These are phyloP conservation scores for Tipula vernalis DNA, from an alignment of 2,888 invertebrate species.

Conservation along the genomic window DNA sequence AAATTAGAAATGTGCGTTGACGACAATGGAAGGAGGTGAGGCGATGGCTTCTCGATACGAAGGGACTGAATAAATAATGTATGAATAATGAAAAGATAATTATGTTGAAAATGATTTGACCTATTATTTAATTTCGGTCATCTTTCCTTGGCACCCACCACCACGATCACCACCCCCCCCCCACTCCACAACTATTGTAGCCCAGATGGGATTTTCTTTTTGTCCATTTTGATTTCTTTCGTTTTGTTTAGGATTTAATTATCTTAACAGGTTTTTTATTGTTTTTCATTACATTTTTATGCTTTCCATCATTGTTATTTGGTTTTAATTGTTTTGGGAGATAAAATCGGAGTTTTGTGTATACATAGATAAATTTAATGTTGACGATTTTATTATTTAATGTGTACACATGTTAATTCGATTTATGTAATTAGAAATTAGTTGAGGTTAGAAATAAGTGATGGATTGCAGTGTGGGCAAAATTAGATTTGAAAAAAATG, in stretches of 20 bases:
- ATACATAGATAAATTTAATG: background rate
- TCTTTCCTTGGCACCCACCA: background rate
- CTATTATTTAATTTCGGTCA: background rate
- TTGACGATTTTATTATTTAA: background rate
- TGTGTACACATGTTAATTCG: background rate
- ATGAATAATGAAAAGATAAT: background rate
- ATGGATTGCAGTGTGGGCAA: too few species aligned
- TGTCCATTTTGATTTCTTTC: background rate
- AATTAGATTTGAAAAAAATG: too few species aligned
- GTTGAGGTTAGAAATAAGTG: background rate
- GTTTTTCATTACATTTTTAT: background rate
- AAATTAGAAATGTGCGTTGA: background rate
- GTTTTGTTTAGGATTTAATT: background rate
- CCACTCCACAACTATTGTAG: background rate
- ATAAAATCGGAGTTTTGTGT: background rate
- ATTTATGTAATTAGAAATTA: background rate
- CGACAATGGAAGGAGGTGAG: background rate
- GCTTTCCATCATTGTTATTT: background rate
- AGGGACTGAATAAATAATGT: background rate
- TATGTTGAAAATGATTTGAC: background rate
- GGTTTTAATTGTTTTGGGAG: background rate
- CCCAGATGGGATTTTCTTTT: background rate
- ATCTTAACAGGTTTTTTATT: background rate
- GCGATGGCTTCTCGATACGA: background rate
- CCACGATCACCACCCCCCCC: too few species aligned